Evolutionary conservation across 2,888 invertebrate genomes (phyloP), one percentile per base, ranked within the genome.

Genomic region (Idaea straminata): DNA sequence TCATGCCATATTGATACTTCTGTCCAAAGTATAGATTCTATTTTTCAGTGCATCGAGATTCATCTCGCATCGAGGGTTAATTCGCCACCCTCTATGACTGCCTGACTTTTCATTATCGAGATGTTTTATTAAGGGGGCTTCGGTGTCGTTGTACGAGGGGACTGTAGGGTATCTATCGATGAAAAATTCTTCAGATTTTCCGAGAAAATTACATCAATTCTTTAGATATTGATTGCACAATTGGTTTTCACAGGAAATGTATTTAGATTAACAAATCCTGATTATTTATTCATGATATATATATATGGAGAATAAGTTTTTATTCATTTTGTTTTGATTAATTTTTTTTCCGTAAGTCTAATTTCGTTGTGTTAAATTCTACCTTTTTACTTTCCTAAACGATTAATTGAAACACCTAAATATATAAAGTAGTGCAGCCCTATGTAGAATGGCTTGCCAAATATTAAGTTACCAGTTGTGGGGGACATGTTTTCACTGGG

Each of bases 81-180:
- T 87, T 84, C 86, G 83, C 87, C 87, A 90, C 92, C 92, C 92
- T 89, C 90, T 81, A 81, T 86, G 89, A 92, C 90, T 87, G 89
- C 81, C 92, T 92, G 92, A 92, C 92, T 92, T 92, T 92, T 92
- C 92, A 92, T 92, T 92, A 92, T 92, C 92, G 92, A 92, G 92
- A 92, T 92, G 92, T 92, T 92, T 92, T 92, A 92, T 92, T 91
- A 91, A 92, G 88, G 88, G 88, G 91, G 91, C 89, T 83, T 79
- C 74, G 84, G 82, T 83, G 79, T 73, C 73, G 71, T 79, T 80
- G 81, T 77, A 34, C 74, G 75, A 81, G 83, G 87, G 90, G 85
- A 80, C 65, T 71, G 72, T 84, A 92, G 91, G 92, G 75, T 89
- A 84, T 77, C 83, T 80, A 75, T n/a, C 47, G 66, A 72, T 62